Evolutionary conservation across 1,140 invertebrate genomes (phyloP), one percentile per base, ranked within the genome.

Genomic region (Drosophila asahinai): DNA sequence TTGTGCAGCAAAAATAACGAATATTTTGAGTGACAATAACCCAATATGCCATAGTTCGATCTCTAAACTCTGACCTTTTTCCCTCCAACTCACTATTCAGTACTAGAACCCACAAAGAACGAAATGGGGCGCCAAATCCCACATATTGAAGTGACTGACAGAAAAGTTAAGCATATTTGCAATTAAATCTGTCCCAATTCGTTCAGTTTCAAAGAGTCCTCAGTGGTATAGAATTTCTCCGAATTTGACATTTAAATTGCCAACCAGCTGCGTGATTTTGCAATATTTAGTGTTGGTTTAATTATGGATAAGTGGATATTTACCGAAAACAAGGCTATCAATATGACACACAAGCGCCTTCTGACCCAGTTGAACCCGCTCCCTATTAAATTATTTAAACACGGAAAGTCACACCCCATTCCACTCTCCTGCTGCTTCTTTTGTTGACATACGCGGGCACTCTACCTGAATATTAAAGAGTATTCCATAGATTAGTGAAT

Each of bases 321-420:
- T 63, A 38, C 17, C n/a, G 4, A 48, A 80, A 76, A 60, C 61
- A 83, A 63, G 64, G 25, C 42, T 84, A 83, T 76, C 71, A 80
- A 66, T 63, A 17, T 68, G 36, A 19, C 42, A 64, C 55, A 55
- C 36, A 45, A 49, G 9, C n/a, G 27, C 25, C 40, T 19, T 6
- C 2, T 33, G 30, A 67, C 47, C 54, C 22, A 19, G 9, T 52
- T 66, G 48, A 54, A 43, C 54, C 30, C 51, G 14, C 8, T 2
- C 9, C 19, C 4, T 14, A 30, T 48, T 59, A 22, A 59, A 52
- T 61, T 73, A 73, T 60, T 51, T 5, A 72, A 60, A 42, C 27
- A n/a, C 12, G 8, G 9, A 5, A 49, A 47, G 48, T 33, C 25
- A 17, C 27, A 36, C 7, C 33, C 11, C 33, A 49, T 36, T 36